These are phyloP conservation scores for Leucoraja erinaceus DNA, from an alignment of 2,113 vertebrate species.

Conservation along the genomic window DNA sequence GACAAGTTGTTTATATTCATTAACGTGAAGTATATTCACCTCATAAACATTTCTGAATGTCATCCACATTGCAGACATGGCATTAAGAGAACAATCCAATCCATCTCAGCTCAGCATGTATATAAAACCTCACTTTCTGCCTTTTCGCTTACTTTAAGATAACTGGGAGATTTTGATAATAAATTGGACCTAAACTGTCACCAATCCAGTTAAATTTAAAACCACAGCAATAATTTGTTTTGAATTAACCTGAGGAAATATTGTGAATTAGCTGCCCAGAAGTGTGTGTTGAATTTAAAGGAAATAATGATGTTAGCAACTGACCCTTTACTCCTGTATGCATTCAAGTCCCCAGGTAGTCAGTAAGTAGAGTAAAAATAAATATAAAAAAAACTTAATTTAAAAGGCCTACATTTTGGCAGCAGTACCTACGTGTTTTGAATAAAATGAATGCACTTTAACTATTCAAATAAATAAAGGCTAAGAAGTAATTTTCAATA, in stretches of 20 bases:
- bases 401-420: neutral
- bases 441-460: neutral
- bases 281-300: neutral
- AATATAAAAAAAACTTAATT: neutral
- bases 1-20: neutral
- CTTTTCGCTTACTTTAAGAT: neutral
- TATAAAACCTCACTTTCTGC: neutral
- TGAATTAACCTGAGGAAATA: neutral
- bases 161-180: neutral
- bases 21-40: neutral
- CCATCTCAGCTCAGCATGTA: neutral
- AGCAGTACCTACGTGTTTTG: neutral
- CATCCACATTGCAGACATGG: neutral
- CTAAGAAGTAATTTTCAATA: neutral
- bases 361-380: neutral
- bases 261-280: neutral
- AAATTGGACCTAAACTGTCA: neutral
- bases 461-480: neutral
- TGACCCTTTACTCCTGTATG: neutral
- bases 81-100: neutral
- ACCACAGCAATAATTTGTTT: constrained; percentile 9
- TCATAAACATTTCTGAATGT: neutral
- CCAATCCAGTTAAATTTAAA: neutral
- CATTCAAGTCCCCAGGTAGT: neutral
- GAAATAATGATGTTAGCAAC: neutral